phyloP scores from a whole-genome alignment of 2,113 vertebrate species.

The Chaetodon auriga region DNA sequence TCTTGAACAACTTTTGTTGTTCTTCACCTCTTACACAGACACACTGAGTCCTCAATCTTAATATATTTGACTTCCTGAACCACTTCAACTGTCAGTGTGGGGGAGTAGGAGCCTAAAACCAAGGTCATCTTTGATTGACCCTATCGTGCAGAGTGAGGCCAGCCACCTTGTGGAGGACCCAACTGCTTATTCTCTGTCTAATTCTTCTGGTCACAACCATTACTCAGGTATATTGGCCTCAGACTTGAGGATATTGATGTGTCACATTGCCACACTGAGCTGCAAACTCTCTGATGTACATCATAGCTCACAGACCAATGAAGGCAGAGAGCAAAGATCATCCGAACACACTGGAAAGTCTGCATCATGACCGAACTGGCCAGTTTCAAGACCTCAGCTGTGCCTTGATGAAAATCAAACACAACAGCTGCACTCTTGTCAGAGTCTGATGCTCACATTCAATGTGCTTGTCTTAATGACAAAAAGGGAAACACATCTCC shows the following conservation, averaged over 20 bases:
- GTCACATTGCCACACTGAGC: conserved; percentile 7
- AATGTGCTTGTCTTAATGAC: background rate
- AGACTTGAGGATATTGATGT: background rate
- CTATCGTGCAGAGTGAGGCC: background rate
- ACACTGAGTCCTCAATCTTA: background rate
- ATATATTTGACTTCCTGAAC: background rate
- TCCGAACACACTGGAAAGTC: background rate
- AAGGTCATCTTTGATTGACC: background rate
- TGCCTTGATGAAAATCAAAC: background rate
- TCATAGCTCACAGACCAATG: conserved; percentile 5
- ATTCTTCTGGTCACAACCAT: background rate
- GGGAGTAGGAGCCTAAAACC: background rate
- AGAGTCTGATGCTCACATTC: conserved; percentile 5
- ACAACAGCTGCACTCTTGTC: background rate
- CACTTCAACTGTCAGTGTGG: background rate
- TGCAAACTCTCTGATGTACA: background rate
- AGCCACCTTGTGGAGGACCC: background rate
- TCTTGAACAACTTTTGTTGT: background rate
- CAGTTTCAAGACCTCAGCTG: background rate
- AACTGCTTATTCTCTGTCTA: background rate
- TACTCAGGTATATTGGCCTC: background rate
- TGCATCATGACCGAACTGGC: background rate
- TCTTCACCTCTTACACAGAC: background rate
- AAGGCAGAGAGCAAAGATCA: background rate
- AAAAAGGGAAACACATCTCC: background rate